Base-by-base conservation (phyloP, 2,888 invertebrate species). In the Cartodere bifasciata region DNA sequence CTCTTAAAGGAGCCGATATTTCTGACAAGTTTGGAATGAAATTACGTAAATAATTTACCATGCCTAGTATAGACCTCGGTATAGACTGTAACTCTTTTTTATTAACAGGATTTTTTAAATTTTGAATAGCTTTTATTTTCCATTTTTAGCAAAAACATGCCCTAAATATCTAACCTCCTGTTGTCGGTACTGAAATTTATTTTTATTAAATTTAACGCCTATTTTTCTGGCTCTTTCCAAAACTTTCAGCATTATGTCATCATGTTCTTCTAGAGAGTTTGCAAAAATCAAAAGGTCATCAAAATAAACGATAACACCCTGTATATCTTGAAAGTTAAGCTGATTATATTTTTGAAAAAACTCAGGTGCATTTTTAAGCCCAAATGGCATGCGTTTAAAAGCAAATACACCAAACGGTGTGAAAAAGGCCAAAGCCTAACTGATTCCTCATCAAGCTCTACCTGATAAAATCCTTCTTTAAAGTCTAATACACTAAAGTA, bases 281-380 rank as follows among this genome's bases (percentile, higher is more conserved):
- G 34, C 42, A 11, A 31, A 27, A n/a, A 41, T 33, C 13, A 44
- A 32, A 5, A 44, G 6, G 30, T 44, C 43, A 32, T 47, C 42
- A 25, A 43, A 38, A 29, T n/a, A n/a, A n/a, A n/a, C n/a, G n/a
- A n/a, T n/a, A n/a, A n/a, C n/a, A n/a, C n/a, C n/a, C n/a, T n/a
- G n/a, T n/a, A n/a, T n/a, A n/a, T n/a, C n/a, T n/a, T 28, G n/a
- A n/a, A n/a, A n/a, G n/a, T n/a, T 26, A 11, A 31, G 14, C 4
- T 5, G 21, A 34, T 31, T 34, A 3, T 3, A 12, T 10, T 31
- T 25, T 21, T 31, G 23, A 29, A 33, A 34, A 34, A 25, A 17
- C 33, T 33, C 23, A 14, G 32, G 20, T 9, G 36, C 38, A 9
- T 15, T 25, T 17, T 31, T 31, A 3, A 39, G n/a, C 4, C 39